A percentile compares a stretch with the other conserved stretches of the same genome.
phyloP scores from a whole-genome alignment of 2,888 invertebrate genomes.

The Meiosimyza decipiens region DNA sequence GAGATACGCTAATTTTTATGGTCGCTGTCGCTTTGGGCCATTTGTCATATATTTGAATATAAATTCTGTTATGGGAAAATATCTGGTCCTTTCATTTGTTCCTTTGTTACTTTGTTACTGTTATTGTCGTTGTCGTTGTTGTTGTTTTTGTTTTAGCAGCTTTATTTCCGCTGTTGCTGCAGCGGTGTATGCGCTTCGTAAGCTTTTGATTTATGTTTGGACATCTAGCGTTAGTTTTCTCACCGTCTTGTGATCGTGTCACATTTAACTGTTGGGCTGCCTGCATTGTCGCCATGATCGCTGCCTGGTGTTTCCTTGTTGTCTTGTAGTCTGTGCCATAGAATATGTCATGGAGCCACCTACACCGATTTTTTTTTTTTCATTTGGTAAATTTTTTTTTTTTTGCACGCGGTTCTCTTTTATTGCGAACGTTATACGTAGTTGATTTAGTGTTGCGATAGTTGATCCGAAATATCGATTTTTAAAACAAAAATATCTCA shows the following conservation, averaged over 20 bases:
- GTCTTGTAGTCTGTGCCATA: slow-evolving; percentile 38
- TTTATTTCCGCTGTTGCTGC: background rate
- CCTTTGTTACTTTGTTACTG: background rate
- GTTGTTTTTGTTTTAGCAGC: background rate
- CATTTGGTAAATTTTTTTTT: background rate
- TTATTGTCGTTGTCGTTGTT: background rate
- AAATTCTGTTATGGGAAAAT: slow-evolving; percentile 32
- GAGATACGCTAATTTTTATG: slow-evolving; percentile 34
- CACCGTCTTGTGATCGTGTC: slow-evolving; percentile 40
- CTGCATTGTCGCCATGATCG: slow-evolving; percentile 52
- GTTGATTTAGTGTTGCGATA: too few relatives aligned
- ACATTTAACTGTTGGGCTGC: slow-evolving; percentile 33
- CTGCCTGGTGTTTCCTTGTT: slow-evolving; percentile 48
- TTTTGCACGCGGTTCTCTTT: background rate
- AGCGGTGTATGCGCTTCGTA: slow-evolving; percentile 2
- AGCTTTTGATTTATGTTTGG: slow-evolving; percentile 42
- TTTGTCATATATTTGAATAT: slow-evolving; percentile 35
- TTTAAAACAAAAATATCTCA: too few relatives aligned
- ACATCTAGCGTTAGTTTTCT: slow-evolving; percentile 36
- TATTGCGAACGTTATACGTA: too few relatives aligned
- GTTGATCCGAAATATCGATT: too few relatives aligned
- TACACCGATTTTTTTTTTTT: slow-evolving; percentile 38
- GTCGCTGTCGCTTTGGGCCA: slow-evolving; percentile 31
- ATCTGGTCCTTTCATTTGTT: slow-evolving; percentile 16
- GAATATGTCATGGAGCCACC: slow-evolving; percentile 50